These are phyloP conservation scores for Pseudomyrmex pallidus DNA, from an alignment of 1,140 invertebrate species.

Conservation along the genomic window DNA sequence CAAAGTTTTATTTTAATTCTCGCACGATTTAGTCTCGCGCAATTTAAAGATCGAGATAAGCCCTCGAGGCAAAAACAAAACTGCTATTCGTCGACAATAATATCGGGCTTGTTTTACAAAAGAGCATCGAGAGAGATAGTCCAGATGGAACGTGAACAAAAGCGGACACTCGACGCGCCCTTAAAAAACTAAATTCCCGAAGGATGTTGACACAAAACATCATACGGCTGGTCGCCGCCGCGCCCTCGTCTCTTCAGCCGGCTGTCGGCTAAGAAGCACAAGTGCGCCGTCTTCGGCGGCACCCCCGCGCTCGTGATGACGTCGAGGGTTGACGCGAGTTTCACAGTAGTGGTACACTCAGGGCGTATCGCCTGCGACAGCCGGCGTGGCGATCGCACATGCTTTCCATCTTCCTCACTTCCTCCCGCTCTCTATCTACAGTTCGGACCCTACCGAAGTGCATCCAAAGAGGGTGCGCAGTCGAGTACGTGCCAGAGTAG, in stretches of 20 bases:
- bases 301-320: slow-evolving; percentile 58
- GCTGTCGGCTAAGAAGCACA: slow-evolving; percentile 58
- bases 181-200: slow-evolving; percentile 19
- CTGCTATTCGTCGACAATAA: slow-evolving; percentile 5
- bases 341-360: slow-evolving; percentile 70
- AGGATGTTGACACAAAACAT: slow-evolving; percentile 76
- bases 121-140: background rate
- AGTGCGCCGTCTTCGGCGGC: slow-evolving; percentile 64
- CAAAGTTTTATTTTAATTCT: too few relatives aligned
- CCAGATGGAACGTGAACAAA: slow-evolving; percentile 20
- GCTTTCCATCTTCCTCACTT: background rate
- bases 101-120: background rate
- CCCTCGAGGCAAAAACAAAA: background rate
- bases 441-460: slow-evolving; percentile 59
- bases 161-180: slow-evolving; percentile 56
- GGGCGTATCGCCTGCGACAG: slow-evolving; percentile 60
- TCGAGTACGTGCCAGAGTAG: slow-evolving; percentile 58
- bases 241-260: slow-evolving; percentile 60
- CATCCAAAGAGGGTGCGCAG: slow-evolving; percentile 50
- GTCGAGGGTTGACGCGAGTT: slow-evolving; percentile 71
- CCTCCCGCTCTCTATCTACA: slow-evolving; percentile 17
- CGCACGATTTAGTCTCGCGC: too few relatives aligned
- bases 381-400: slow-evolving; percentile 29
- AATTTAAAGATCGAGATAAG: too few relatives aligned
- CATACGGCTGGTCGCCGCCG: slow-evolving; percentile 74